Conservation (phyloP, 2,888 invertebrate species). For the Protophormia terraenovae region DNA sequence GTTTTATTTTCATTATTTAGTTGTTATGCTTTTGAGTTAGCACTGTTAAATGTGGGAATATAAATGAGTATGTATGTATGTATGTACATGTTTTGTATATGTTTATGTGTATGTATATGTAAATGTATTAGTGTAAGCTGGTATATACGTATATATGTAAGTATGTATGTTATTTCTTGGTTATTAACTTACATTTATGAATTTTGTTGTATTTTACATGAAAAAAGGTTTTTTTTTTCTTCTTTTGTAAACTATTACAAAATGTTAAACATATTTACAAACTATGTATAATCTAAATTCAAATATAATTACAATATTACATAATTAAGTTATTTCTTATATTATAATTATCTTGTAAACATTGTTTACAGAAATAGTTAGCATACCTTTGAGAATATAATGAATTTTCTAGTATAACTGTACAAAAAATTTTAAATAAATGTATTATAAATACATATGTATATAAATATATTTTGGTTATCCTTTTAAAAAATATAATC, state of each 20-base stretch:
- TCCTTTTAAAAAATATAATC: no score
- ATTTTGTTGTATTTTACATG: conserved; percentile 14
- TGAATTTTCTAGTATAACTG: no score
- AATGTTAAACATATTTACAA: neutral
- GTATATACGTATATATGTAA: neutral
- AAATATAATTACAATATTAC: neutral
- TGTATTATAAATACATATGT: no score
- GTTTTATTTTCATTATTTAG: conserved; percentile 46
- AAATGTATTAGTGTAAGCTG: conserved; percentile 58
- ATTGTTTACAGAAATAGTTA: no score
- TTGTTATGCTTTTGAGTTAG: conserved; percentile 32
- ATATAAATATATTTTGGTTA: no score
- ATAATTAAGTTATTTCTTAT: no score
- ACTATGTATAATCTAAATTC: neutral
- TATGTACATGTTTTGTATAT: conserved; percentile 23
- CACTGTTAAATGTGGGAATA: conserved; percentile 43
- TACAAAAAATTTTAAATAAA: no score
- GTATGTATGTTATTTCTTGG: conserved; percentile 35
- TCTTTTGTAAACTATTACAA: neutral
- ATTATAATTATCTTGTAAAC: no score
- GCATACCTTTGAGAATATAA: no score
- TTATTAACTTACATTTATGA: conserved; percentile 43
- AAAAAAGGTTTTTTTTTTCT: neutral
- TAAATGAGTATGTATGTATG: conserved; percentile 7
- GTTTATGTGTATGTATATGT: neutral